phyloP scores from a whole-genome alignment of 2,888 invertebrate genomes.

The Perdita meconis region DNA sequence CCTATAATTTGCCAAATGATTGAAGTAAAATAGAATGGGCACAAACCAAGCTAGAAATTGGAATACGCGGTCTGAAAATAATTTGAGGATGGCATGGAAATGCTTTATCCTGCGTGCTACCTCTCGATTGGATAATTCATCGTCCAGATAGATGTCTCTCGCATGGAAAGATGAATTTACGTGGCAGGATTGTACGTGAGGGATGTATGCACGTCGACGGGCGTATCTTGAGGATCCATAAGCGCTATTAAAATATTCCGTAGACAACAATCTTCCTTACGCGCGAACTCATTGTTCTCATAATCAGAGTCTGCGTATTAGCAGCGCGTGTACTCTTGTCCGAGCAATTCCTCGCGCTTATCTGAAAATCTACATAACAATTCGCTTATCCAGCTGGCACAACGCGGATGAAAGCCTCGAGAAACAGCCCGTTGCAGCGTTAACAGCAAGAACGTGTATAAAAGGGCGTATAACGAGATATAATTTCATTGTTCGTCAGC shows the following conservation, averaged over 20 bases:
- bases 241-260: slow-evolving; percentile 27
- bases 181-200: not conserved
- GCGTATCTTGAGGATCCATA: slow-evolving; percentile 12
- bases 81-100: slow-evolving; percentile 7
- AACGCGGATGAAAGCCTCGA: not conserved
- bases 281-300: slow-evolving; percentile 9
- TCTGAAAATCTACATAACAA: slow-evolving; percentile 1
- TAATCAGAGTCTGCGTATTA: not conserved
- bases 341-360: slow-evolving; percentile 1
- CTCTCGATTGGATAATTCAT: slow-evolving; percentile 51
- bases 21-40: not conserved
- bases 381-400: not conserved
- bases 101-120: slow-evolving; percentile 8
- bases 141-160: slow-evolving; percentile 40
- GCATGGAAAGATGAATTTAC: slow-evolving; percentile 45
- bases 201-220: slow-evolving; percentile 8
- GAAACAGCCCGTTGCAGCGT: not conserved
- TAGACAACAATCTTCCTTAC: not conserved
- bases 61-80: slow-evolving; percentile 9
- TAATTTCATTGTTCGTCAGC: not conserved
- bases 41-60: slow-evolving; percentile 3
- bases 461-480: not conserved
- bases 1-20: no score
- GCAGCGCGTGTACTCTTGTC: not conserved
- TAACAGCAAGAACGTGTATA: not conserved